Evolutionary conservation across 35 echinoderm and acorn worm species (phyloP), one percentile per base, ranked within the genome.

Genomic region (Heliocidaris tuberculata): DNA sequence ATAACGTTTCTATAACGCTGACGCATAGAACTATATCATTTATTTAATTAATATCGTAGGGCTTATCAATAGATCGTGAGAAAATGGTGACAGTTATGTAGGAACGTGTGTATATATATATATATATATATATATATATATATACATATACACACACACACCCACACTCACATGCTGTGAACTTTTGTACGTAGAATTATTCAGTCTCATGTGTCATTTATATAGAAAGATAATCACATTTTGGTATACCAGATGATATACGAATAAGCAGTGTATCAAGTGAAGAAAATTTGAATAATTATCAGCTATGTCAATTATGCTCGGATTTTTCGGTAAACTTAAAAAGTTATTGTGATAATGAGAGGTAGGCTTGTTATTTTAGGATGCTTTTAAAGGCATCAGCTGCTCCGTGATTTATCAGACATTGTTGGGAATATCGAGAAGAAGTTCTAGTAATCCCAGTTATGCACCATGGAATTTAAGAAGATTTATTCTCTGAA

Each of bases 401-500:
- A 78, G 19, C 65, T 78, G 65, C 27, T n/a, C 65, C 27, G 65
- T 78, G 65, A 78, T 78, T 78, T 78, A 78, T 78, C 27, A 78
- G 65, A 78, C 17, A 78, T n/a, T 78, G 27, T 27, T 19, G 8
- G 8, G 17, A n/a, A 78, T 78, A 78, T 78, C 65, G 21, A 6
- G 65, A 78, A n/a, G 27, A 78, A 27, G 17, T 27, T 78, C 7
- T 15, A n/a, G 65, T 78, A 78, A 78, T 17, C 65, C 65, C 65
- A 6, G 27, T 78, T 78, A 78, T 19, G 65, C 65, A 78, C 17
- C 65, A 78, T 78, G 65, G 65, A 78, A 56, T 78, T 21, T 78
- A 78, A 78, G 65, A 78, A 78, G 65, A 78, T 78, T 78, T 78
- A 78, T 78, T 27, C 27, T n/a, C 65, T 78, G 65, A 78, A 78